Base-by-base conservation (phyloP, 2,888 invertebrate genomes). In the Parascotia fuliginaria region DNA sequence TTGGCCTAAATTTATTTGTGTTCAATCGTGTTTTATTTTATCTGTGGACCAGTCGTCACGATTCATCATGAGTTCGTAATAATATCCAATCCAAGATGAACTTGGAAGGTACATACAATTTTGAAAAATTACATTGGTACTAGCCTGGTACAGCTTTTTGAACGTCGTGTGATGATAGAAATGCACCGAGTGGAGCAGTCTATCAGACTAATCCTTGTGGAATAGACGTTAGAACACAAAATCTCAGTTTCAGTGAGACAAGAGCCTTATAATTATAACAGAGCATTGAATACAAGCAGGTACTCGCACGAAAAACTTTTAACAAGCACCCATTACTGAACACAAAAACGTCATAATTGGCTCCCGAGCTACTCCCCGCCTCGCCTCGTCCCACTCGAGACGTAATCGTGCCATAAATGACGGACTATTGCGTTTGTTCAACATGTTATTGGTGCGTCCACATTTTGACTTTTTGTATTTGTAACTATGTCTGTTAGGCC, bases 311-410 rank as follows among this genome's bases (percentile, higher is more conserved):
- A 47, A 43, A 45, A 54, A 55, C 49, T 57, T 62, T 63, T 68
- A 74, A 76, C 75, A 73, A 74, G 75, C 73, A 24, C 53, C 55
- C 62, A 58, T 69, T 67, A 65, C 57, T 51, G 65, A 52, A 47
- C 36, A 56, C 57, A 64, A 69, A 73, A 77, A 67, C 62, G 57
- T 58, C 45, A 55, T 82, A 81, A 82, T 83, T 83, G 83, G 71
- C 48, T 68, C 52, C 52, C 60, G 54, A 60, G 39, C 36, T 43
- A 31, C 31, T 31, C 24, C 24, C 24, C 24, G 19, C 19, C 5
- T 24, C 24, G 7, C 5, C 24, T 24, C 24, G 24, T 1, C 24
- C 24, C 4, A 24, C 24, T 24, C 22, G 52, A 36, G 39, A 39
- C 54, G 44, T 33, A 38, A 37, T 51, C 43, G 42, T 28, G 40